Base-by-base conservation (phyloP, 2,888 invertebrate species). In the Tiphia femorata region DNA sequence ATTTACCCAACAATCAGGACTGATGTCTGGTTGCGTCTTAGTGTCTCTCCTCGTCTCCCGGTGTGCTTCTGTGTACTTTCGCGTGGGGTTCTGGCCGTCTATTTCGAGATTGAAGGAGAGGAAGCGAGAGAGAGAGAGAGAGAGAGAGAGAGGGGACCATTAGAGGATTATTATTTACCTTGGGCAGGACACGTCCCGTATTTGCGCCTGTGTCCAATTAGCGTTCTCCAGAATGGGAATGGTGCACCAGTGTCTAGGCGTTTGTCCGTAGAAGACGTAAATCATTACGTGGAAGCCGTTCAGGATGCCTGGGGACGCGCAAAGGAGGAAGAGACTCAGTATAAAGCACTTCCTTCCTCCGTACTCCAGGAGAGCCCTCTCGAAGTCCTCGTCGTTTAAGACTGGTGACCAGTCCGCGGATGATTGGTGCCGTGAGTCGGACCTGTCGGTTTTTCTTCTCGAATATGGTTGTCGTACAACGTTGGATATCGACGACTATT, bases 241-340 rank as follows among this genome's bases (percentile, higher is more conserved):
- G n/a, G 48, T 37, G 25, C 47, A 58, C 51, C 41, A 33, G 40
- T 60, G 63, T 37, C 53, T 54, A 2, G 60, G 57, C 29, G 54
- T 57, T 10, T 84, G 83, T 0, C 85, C 85, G 30, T 86, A 70
- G 64, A 85, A 82, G 2, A 86, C 85, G 61, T 85, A 86, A 1
- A 85, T 84, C 33, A 85, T 84, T 35, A 86, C 85, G 69, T 86
- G 86, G 64, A 86, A 85, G 1, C 86, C 86, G 70, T 86, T 86
- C 38, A 86, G 68, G 33, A 86, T 84, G 38, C 84, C 84, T 12
- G 85, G 84, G 1, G 83, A 77, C 2, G 82, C 77, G 59, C 84
- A 85, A 1, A 47, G 51, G 7, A 51, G 50, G 41, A 51, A 55
- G 7, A 51, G 30, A 27, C 44, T 23, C 41, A 42, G 35, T 38